phyloP scores from a whole-genome alignment of 1,140 invertebrate species.

The Meloidogyne exigua region DNA sequence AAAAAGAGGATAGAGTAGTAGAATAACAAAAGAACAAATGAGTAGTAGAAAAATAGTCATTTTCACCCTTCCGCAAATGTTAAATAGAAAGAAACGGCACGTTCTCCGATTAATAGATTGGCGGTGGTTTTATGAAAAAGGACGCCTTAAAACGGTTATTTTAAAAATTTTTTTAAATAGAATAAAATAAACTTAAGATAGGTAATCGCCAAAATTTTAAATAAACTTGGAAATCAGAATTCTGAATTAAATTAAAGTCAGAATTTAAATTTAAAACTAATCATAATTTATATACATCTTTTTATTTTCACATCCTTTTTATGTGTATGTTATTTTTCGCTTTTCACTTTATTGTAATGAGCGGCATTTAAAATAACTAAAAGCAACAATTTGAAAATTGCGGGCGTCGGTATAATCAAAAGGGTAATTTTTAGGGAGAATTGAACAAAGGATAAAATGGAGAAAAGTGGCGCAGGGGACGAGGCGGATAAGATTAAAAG shows the following conservation, averaged over 20 bases:
- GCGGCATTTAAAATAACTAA: conserved; percentile 1
- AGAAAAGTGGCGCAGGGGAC: background rate
- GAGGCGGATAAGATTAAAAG: background rate
- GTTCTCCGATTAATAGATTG: background rate
- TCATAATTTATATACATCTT: background rate
- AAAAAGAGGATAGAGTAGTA: background rate
- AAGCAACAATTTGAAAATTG: conserved; percentile 4
- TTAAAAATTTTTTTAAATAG: background rate
- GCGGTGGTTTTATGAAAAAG: conserved; percentile 1
- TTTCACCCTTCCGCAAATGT: background rate
- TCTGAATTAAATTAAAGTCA: background rate
- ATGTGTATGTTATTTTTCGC: background rate
- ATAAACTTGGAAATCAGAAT: background rate
- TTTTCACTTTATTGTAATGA: conserved; percentile 5
- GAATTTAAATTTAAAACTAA: too few species aligned
- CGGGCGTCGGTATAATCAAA: conserved; percentile 1
- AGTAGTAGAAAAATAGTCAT: background rate
- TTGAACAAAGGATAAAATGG: background rate
- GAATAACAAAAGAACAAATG: background rate
- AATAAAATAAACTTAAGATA: too few species aligned
- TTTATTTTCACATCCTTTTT: background rate
- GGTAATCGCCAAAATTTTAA: background rate
- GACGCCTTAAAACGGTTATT: background rate
- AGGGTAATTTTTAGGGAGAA: background rate
- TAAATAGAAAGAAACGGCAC: background rate